Evolutionary conservation across 2,797 vertebrate species (phyloP).

Genomic region (Echeneis naucrates): DNA sequence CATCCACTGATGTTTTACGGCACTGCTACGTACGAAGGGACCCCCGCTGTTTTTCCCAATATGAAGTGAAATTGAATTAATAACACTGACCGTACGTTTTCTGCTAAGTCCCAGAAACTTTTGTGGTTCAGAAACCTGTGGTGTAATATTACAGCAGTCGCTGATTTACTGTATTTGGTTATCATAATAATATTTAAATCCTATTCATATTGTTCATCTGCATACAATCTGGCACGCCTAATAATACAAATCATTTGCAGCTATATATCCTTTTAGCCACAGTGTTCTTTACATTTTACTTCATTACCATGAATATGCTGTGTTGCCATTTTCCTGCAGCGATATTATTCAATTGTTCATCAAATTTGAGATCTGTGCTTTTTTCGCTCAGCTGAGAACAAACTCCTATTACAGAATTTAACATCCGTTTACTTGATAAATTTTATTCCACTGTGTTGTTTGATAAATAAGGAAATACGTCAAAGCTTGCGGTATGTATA

Average conservation of each 20-base stretch:
- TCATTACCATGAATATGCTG: conserved; percentile 43
- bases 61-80: conserved; percentile 83
- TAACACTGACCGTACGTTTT: conserved; percentile 76
- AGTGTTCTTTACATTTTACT: conserved; percentile 15
- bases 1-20: conserved; percentile 71
- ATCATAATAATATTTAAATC: conserved; percentile 63
- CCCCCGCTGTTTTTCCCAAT: conserved; percentile 77
- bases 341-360: conserved; percentile 55
- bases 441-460: conserved; percentile 92
- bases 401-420: conserved; percentile 92
- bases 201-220: conserved; percentile 42
- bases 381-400: conserved; percentile 80
- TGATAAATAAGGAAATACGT: conserved; percentile 99
- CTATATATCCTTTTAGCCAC: conserved; percentile 35
- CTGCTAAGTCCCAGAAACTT: conserved; percentile 67
- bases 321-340: conserved; percentile 40
- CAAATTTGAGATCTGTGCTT: conserved; percentile 86
- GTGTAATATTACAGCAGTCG: conserved; percentile 59
- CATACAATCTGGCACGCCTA: conserved; percentile 42
- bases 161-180: conserved; percentile 70
- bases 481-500: conserved; percentile 94
- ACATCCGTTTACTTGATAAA: conserved; percentile 99
- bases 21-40: conserved; percentile 66
- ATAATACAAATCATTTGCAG: conserved; percentile 5
- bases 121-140: conserved; percentile 73